A percentile compares a stretch with the other conserved stretches of the same genome.
Evolutionary conservation across 1,140 invertebrate genomes (phyloP).

Genomic region (Eumaeus atala): DNA sequence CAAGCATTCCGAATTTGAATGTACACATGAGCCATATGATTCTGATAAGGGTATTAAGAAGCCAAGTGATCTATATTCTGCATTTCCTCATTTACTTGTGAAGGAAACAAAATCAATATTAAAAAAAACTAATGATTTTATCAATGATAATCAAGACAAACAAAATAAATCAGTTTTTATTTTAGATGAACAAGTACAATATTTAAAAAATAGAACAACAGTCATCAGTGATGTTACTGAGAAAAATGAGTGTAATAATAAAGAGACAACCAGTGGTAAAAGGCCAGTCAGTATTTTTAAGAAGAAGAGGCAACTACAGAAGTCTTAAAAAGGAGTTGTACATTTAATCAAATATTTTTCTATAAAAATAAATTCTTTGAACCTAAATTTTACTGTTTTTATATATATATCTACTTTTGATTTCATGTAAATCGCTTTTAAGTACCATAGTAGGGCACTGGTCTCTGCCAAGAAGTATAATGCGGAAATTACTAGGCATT

Average conservation of each 20-base stretch:
- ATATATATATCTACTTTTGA: too few relatives aligned
- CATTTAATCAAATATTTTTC: background rate
- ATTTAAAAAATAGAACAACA: conserved; percentile 32
- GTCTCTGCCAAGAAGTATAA: too few relatives aligned
- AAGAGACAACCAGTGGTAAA: conserved; percentile 25
- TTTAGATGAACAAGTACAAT: background rate
- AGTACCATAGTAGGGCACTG: too few relatives aligned
- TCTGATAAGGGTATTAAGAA: conserved; percentile 44
- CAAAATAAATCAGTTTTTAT: background rate
- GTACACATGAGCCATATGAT: conserved; percentile 34
- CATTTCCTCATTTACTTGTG: conserved; percentile 38
- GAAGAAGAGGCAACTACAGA: conserved; percentile 45
- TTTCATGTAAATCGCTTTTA: too few relatives aligned
- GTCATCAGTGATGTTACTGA: conserved; percentile 53
- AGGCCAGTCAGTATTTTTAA: conserved; percentile 59
- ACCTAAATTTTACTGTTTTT: too few relatives aligned
- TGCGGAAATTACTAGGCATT: too few relatives aligned
- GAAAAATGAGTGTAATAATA: conserved; percentile 28
- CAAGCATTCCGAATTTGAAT: conserved; percentile 45
- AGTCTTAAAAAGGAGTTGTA: conserved; percentile 13
- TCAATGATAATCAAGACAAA: conserved; percentile 7
- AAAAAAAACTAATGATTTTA: conserved; percentile 47
- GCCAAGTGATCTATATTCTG: conserved; percentile 63
- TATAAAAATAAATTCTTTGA: too few relatives aligned
- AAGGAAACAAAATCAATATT: conserved; percentile 57